A percentile compares a stretch with the other conserved stretches of the same genome.
phyloP scores from a whole-genome alignment of 1,140 invertebrate species.

The Drosophila sp. region DNA sequence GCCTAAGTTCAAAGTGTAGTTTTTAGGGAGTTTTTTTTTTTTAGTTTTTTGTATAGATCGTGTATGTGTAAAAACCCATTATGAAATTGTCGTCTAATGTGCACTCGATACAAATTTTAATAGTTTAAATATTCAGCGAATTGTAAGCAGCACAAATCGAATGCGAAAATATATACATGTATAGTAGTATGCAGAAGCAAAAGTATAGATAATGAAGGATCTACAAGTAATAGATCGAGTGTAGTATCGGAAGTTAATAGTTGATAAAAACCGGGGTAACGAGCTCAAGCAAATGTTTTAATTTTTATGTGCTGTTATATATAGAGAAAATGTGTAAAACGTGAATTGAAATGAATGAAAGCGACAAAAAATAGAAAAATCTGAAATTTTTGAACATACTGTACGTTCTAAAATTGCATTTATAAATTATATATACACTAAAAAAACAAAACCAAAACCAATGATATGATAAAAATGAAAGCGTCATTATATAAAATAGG shows the following conservation, averaged over 20 bases:
- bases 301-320: slow-evolving; percentile 74
- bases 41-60: slow-evolving; percentile 62
- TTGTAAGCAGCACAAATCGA: slow-evolving; percentile 71
- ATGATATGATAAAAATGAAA: slow-evolving; percentile 38
- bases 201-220: slow-evolving; percentile 60
- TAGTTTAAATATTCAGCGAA: slow-evolving; percentile 70
- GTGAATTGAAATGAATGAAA: slow-evolving; percentile 16
- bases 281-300: slow-evolving; percentile 71
- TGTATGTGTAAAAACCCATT: slow-evolving; percentile 36
- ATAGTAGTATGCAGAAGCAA: slow-evolving; percentile 37
- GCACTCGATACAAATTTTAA: slow-evolving; percentile 69
- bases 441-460: slow-evolving; percentile 39
- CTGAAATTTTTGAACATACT: slow-evolving; percentile 75
- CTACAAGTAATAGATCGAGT: slow-evolving; percentile 3
- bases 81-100: slow-evolving; percentile 29
- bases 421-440: slow-evolving; percentile 67
- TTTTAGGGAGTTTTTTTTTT: background rate
- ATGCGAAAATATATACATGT: slow-evolving; percentile 42
- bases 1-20: slow-evolving; percentile 6
- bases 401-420: slow-evolving; percentile 81
- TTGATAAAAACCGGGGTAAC: slow-evolving; percentile 32
- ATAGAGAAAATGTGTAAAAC: slow-evolving; percentile 19
- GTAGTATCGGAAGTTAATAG: slow-evolving; percentile 63
- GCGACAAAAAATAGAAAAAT: slow-evolving; percentile 51
- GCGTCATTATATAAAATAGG: slow-evolving; percentile 75